Evolutionary conservation across 2,797 vertebrate genomes (phyloP).

Genomic region (Chrosomus eos): DNA sequence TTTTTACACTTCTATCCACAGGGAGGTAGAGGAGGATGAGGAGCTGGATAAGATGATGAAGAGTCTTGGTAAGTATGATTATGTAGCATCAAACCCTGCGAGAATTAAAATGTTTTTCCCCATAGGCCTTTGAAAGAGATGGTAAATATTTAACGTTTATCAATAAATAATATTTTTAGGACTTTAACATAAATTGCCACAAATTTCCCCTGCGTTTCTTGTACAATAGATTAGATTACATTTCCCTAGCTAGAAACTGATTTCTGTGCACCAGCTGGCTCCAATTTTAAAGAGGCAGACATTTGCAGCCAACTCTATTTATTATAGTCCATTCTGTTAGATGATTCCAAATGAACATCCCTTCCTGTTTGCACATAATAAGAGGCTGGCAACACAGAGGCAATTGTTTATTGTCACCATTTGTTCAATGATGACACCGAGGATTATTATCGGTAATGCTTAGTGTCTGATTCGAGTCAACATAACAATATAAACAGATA

Average conservation of each 20-base stretch:
- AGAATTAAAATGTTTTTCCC: neutral
- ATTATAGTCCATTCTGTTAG: conserved; percentile 30
- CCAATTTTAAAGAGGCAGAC: conserved; percentile 31
- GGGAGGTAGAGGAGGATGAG: conserved; percentile 93
- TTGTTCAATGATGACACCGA: conserved; percentile 20
- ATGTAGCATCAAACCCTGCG: neutral
- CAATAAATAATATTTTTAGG: neutral
- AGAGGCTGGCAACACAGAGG: conserved; percentile 9
- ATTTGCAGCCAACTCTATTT: conserved; percentile 32
- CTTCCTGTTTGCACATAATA: conserved; percentile 41
- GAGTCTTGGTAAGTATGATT: conserved; percentile 80
- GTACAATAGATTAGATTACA: neutral
- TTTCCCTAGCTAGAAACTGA: conserved; percentile 6
- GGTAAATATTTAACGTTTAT: neutral
- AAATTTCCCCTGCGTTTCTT: neutral
- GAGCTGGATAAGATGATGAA: conserved; percentile 87
- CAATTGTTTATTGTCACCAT: conserved; percentile 42
- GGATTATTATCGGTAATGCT: conserved; percentile 7
- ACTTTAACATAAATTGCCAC: neutral
- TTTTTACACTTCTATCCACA: conserved; percentile 63
- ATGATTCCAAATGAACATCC: conserved; percentile 28
- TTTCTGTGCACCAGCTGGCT: conserved; percentile 28
- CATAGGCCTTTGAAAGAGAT: neutral
- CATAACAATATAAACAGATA: neutral
- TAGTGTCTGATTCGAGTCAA: neutral